These are phyloP conservation scores for Drosophila subobscura DNA, from an alignment of 1,140 invertebrate genomes.

Conservation along the genomic window DNA sequence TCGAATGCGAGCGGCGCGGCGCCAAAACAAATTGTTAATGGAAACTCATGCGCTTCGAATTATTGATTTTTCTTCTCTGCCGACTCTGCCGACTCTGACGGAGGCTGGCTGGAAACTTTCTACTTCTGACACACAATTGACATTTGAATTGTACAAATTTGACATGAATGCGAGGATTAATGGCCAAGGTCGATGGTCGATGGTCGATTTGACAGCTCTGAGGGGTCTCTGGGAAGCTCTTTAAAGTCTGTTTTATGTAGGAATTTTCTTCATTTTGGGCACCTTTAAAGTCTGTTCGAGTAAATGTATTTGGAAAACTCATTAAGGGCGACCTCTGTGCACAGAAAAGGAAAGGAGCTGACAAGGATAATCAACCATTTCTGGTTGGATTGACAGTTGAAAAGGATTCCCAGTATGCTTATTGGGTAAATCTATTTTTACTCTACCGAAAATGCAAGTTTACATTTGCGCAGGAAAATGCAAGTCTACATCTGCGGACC, in stretches of 20 bases:
- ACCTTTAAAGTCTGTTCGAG: slow-evolving; percentile 17
- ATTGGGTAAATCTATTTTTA: slow-evolving; percentile 7
- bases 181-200: slow-evolving; percentile 70
- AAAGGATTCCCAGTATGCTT: neutral
- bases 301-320: neutral
- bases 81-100: neutral
- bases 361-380: neutral
- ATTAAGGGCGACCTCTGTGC: slow-evolving; percentile 22
- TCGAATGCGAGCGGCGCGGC: slow-evolving; percentile 44
- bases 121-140: slow-evolving; percentile 53
- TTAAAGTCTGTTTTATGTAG: slow-evolving; percentile 8
- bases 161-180: slow-evolving; percentile 74
- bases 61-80: slow-evolving; percentile 68
- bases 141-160: slow-evolving; percentile 77
- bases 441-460: neutral
- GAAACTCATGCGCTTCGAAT: slow-evolving; percentile 68
- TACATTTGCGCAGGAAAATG: neutral
- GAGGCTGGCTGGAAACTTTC: slow-evolving; percentile 60
- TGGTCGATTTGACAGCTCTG: slow-evolving; percentile 67
- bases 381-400: neutral
- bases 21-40: slow-evolving; percentile 79
- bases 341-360: neutral
- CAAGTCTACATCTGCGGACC: neutral
- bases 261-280: slow-evolving; percentile 4
- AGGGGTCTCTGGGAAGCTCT: slow-evolving; percentile 7